Base-by-base conservation (phyloP, 2,113 vertebrate genomes). In the Galbula dea region DNA sequence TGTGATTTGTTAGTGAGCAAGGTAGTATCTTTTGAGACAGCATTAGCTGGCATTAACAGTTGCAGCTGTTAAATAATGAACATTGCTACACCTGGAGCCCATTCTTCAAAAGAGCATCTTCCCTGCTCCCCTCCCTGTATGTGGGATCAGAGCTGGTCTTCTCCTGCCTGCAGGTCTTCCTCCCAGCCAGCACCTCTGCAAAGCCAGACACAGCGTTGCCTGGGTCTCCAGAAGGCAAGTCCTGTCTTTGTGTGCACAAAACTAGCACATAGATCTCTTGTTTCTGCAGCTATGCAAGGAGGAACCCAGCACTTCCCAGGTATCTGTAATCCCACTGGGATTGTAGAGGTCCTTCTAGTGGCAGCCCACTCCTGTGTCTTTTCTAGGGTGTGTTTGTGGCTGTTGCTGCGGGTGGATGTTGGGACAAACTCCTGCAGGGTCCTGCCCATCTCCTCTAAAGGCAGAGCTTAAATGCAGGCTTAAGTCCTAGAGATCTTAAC, bases 121-220 rank as follows among this genome's bases (percentile, higher is more conserved):
- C 34, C 34, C 29, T 61, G 3, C 12, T 69, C 24, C 32, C 6
- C 83, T 46, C 13, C 16, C 26, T 30, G n/a, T 3, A 0, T 7
- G 2, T 19, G 22, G 41, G 34, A 34, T 18, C 10, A 26, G 26
- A 0, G 0, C 20, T 36, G 41, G 7, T 39, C 22, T 36, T n/a
- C 24, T 45, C 7, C n/a, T 51, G 7, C 15, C 41, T 72, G 46
- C 1, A 2, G 7, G 5, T 77, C 15, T 66, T 26, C 32, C 15
- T 81, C 23, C 27, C 12, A 32, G 2, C 39, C 37, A 83, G 36
- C 2, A 7, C 26, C 15, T 76, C 61, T 80, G 11, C 11, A 41
- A 63, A 67, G 32, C 8, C 17, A 36, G 58, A 11, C 1, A 1
- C 32, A 32, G 34, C 15, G 4, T 8, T 58, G n/a, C 37, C 5